phyloP scores from a whole-genome alignment of 2,113 vertebrate species.

The Melanocharis versteri region DNA sequence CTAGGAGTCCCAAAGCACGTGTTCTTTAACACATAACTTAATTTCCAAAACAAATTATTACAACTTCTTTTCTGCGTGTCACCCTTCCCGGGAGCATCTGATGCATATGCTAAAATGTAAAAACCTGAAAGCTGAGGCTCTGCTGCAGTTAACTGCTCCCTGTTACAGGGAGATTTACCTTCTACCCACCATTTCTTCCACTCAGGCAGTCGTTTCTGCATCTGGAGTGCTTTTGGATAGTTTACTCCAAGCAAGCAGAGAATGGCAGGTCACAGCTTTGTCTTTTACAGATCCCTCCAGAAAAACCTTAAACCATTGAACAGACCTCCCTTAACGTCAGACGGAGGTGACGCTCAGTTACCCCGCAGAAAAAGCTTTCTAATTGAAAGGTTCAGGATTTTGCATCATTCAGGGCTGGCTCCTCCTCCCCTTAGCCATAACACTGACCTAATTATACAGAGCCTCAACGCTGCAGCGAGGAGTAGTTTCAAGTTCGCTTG shows the following conservation, averaged over 20 bases:
- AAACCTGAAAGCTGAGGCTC: not conserved
- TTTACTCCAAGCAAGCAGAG: constrained; percentile 4
- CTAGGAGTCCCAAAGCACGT: constrained; percentile 7
- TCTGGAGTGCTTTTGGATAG: not conserved
- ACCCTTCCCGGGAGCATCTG: not conserved
- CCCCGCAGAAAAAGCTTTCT: not conserved
- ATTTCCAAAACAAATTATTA: constrained; percentile 66
- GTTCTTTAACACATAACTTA: constrained; percentile 36
- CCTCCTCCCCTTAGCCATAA: not conserved
- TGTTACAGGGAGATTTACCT: not conserved
- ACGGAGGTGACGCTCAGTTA: not conserved
- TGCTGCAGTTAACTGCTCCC: not conserved
- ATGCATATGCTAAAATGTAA: constrained; percentile 25
- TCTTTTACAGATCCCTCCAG: not conserved
- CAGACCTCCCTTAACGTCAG: not conserved
- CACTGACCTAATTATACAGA: constrained; percentile 24
- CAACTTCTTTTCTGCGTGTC: constrained; percentile 26
- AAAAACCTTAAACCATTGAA: not conserved
- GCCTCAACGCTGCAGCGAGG: rapidly evolving
- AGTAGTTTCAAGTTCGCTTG: not conserved
- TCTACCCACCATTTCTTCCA: not conserved
- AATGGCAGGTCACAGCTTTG: not conserved
- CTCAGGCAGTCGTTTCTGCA: not conserved
- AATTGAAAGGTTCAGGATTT: not conserved
- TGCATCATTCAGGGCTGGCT: not conserved